Percentiles rank a stretch among this genome's conserved stretches.
Evolutionary conservation across 2,797 vertebrate genomes (phyloP).

Genomic region (Astyanax mexicanus): DNA sequence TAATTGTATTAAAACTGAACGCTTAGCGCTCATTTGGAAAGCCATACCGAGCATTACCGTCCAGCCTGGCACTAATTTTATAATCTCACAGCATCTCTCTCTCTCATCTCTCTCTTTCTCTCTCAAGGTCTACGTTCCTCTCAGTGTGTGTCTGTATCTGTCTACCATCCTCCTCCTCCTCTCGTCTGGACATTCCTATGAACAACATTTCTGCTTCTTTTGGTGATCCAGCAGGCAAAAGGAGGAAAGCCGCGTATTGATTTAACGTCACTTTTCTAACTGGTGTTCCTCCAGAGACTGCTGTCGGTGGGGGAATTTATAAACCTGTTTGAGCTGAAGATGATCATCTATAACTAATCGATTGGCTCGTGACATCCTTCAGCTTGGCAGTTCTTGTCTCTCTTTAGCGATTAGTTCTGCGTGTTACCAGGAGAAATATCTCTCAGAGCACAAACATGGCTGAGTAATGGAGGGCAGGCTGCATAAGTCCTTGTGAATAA

Average conservation of each 20-base stretch:
- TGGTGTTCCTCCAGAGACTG: conserved; percentile 10
- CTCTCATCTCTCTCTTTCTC: no score
- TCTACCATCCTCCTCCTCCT: background rate
- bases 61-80: background rate
- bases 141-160: background rate
- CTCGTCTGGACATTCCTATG: background rate
- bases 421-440: conserved; percentile 40
- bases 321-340: conserved; percentile 28
- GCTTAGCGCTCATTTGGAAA: conserved; percentile 20
- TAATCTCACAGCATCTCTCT: background rate
- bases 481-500: conserved; percentile 44
- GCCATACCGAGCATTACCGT: background rate
- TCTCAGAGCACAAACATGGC: conserved; percentile 29
- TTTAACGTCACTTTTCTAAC: conserved; percentile 39
- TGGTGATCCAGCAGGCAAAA: conserved; percentile 32
- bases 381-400: conserved; percentile 40
- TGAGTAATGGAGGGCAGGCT: conserved; percentile 46
- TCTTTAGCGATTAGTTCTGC: conserved; percentile 36
- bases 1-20: conserved; percentile 21
- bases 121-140: background rate
- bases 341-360: conserved; percentile 45
- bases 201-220: conserved; percentile 12
- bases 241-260: conserved; percentile 27
- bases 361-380: conserved; percentile 36
- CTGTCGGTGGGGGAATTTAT: conserved; percentile 34